phyloP scores from a whole-genome alignment of 2,797 vertebrate genomes.

The Numenius phaeopus region DNA sequence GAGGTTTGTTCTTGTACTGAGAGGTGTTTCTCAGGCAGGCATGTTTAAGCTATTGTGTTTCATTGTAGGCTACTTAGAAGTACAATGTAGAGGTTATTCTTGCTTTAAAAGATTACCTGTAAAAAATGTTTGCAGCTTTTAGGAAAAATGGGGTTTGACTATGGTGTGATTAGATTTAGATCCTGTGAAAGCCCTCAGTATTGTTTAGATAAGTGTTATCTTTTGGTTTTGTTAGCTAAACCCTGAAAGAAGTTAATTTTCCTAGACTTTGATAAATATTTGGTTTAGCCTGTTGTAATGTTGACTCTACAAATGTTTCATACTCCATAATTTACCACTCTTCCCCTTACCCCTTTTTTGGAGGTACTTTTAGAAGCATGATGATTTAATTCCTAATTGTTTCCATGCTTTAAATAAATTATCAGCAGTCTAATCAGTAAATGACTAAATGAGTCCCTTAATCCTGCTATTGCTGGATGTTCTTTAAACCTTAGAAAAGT shows the following conservation, averaged over 20 bases:
- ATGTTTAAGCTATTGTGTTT: neutral
- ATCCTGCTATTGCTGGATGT: neutral
- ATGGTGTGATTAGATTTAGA: neutral
- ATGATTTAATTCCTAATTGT: neutral
- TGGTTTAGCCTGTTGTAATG: neutral
- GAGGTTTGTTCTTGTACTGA: neutral
- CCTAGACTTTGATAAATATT: neutral
- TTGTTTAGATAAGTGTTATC: neutral
- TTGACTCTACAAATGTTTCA: neutral
- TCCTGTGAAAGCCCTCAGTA: neutral
- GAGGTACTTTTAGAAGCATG: neutral
- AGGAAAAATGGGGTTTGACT: neutral
- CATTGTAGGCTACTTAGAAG: neutral
- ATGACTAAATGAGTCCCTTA: neutral
- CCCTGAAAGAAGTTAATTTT: slow-evolving; percentile 4
- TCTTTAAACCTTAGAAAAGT: neutral
- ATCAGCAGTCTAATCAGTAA: neutral
- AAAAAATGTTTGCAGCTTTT: neutral
- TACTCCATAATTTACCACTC: neutral
- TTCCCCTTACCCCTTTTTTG: neutral
- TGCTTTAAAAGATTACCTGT: neutral
- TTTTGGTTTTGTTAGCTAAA: neutral
- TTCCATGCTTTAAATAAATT: neutral
- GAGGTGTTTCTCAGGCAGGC: neutral
- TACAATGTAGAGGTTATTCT: neutral